Evolutionary conservation across 2,113 vertebrate genomes (phyloP).

Genomic region (Mugil cephalus): DNA sequence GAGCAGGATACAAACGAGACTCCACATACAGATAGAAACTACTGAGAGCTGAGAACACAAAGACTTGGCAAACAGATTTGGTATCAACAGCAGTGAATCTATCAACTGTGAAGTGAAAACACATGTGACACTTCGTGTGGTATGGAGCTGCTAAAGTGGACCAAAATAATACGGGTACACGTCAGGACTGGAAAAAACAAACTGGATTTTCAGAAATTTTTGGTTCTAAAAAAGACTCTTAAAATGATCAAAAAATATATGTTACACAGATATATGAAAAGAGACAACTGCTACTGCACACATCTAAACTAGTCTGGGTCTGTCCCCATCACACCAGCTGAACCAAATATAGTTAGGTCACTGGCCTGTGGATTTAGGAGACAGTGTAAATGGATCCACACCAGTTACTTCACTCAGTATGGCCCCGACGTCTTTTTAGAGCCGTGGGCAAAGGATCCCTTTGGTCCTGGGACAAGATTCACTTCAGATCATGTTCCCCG

Average conservation of each 20-base stretch:
- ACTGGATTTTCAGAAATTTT: too few species aligned
- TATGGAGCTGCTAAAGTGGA: not conserved
- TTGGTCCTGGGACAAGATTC: constrained; percentile 14
- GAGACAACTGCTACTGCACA: not conserved
- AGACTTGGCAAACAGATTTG: too few species aligned
- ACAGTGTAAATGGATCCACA: constrained; percentile 35
- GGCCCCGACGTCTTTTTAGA: constrained; percentile 6
- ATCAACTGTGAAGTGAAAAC: not conserved
- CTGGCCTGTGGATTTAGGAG: not conserved
- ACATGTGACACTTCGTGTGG: not conserved
- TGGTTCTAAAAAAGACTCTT: not conserved
- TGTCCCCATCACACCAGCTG: constrained; percentile 4
- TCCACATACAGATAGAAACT: too few species aligned
- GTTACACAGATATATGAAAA: not conserved
- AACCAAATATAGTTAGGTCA: constrained; percentile 16
- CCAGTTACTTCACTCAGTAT: not conserved
- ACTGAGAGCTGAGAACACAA: too few species aligned
- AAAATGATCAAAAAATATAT: not conserved
- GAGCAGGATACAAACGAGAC: too few species aligned
- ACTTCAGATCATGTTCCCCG: constrained; percentile 13
- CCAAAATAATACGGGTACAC: too few species aligned
- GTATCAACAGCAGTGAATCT: not conserved
- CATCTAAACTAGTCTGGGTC: not conserved
- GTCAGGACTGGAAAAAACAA: too few species aligned
- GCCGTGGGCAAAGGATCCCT: not conserved